Base-by-base conservation (phyloP, 1,140 invertebrate species). In the Papilio xuthus region DNA sequence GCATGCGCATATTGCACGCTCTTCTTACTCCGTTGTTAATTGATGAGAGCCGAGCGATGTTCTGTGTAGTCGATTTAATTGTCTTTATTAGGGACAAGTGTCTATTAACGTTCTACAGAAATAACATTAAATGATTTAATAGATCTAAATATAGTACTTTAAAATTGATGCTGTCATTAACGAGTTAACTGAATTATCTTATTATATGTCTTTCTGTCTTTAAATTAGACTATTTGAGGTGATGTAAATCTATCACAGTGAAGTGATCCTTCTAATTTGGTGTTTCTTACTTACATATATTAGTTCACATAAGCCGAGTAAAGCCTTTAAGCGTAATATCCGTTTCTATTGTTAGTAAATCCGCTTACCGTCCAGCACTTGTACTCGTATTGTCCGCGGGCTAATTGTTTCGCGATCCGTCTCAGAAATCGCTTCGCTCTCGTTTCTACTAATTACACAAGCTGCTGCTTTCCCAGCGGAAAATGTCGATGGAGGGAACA, bases 341-440 rank as follows among this genome's bases (percentile, higher is more conserved):
- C 9, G 2, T 56, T 3, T 23, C 2, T 60, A 23, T 12, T 26
- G 53, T 77, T 42, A 4, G 4, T 20, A 60, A 70, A 67, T 53
- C 9, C 28, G 72, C 73, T 78, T 37, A 28, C n/a, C 56, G 71
- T 71, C 78, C 32, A 42, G 72, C 0, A n/a, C 69, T 76, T 75
- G 23, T 44, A 78, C 44, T 23, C 53, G 63, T 60, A 60, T 71
- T 47, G 78, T 83, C 80, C 73, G 73, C 81, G 78, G 77, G 79
- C 82, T 90, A 91, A 90, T 92, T 88, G 86, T 87, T 86, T 84
- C 74, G 82, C 87, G 85, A 87, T 88, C 83, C 90, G 88, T 81
- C 87, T 90, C 89, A 86, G 87, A 90, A 90, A 90, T 90, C 89
- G 89, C 89, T 90, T 92, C 88, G 90, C 88, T 92, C 89, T 91